Evolutionary conservation across 2,888 invertebrate species (phyloP), one percentile per base, ranked within the genome.

Genomic region (Meiosimyza decipiens): DNA sequence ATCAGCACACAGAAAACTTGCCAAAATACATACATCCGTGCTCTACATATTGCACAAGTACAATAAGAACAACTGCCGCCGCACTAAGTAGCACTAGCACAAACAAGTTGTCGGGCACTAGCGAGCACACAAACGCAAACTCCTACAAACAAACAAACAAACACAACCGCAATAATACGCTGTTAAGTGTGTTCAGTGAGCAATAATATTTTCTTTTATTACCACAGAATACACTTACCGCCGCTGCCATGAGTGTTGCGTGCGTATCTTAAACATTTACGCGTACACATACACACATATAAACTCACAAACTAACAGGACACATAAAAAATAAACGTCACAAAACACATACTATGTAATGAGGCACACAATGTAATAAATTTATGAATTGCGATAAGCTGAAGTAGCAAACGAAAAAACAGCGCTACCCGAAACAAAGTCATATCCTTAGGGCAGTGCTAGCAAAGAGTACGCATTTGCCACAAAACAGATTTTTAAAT

Each of bases 331-430:
- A 51, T 33, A 22, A 66, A 71, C 68, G 47, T 71, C 59, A 71
- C 71, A 73, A 71, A 73, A 77, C 28, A 28, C 28, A 28, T 60
- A 51, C 40, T 33, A 74, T 67, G 77, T 76, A 76, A 77, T 76
- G 77, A 77, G 73, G 77, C 77, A 73, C 69, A 40, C 75, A 76
- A 76, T 72, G 76, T 75, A 73, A 75, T 75, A 77, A 77, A 77
- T 77, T 77, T 77, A 77, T 76, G 74, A 77, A 76, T 74, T 76
- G 75, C 72, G 73, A 73, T 74, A 74, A 52, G 28, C 18, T 40
- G 28, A 51, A 51, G 51, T 28, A 52, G 12, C 18, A 7, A 28
- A 18, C 22, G 22, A 22, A 47, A 49, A n/a, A 33, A 40, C 6
- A 1, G 9, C 6, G 40, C 6, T 9, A 40, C 40, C 4, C 4